A percentile compares a stretch with the other conserved stretches of the same genome.
Evolutionary conservation across 2,113 vertebrate species (phyloP).

Genomic region (Progne subis): DNA sequence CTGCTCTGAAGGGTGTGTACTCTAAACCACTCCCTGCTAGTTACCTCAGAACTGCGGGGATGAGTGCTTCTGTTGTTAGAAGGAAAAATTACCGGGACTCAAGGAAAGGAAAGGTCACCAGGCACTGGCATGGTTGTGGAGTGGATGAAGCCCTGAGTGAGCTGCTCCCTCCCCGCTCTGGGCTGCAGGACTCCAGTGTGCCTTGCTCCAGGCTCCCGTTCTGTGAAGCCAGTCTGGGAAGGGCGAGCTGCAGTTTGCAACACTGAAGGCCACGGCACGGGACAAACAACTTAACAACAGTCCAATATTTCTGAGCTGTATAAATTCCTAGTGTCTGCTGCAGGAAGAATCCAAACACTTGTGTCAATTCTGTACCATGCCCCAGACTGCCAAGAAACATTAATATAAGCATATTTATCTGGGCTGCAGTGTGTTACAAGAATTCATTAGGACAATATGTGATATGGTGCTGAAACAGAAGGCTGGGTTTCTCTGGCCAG

Average conservation of each 20-base stretch:
- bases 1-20: not conserved
- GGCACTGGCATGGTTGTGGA: not conserved
- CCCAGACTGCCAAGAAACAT: conserved; percentile 66
- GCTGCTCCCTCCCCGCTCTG: not conserved
- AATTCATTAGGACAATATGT: conserved; percentile 79
- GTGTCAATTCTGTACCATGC: conserved; percentile 70
- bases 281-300: not conserved
- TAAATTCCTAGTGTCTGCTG: conserved; percentile 57
- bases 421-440: conserved; percentile 67
- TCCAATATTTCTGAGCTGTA: not conserved
- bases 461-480: conserved; percentile 82
- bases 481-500: conserved; percentile 69
- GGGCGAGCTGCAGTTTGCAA: not conserved
- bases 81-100: not conserved
- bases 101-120: not conserved
- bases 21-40: fast-evolving
- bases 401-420: conserved; percentile 73
- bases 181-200: not conserved
- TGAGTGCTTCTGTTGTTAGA: not conserved
- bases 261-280: not conserved
- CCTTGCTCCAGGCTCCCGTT: not conserved
- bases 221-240: not conserved
- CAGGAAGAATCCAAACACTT: conserved; percentile 53
- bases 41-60: not conserved
- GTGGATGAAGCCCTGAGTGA: not conserved